phyloP scores from a whole-genome alignment of 1,140 invertebrate genomes.

The Eubasilissa regina region DNA sequence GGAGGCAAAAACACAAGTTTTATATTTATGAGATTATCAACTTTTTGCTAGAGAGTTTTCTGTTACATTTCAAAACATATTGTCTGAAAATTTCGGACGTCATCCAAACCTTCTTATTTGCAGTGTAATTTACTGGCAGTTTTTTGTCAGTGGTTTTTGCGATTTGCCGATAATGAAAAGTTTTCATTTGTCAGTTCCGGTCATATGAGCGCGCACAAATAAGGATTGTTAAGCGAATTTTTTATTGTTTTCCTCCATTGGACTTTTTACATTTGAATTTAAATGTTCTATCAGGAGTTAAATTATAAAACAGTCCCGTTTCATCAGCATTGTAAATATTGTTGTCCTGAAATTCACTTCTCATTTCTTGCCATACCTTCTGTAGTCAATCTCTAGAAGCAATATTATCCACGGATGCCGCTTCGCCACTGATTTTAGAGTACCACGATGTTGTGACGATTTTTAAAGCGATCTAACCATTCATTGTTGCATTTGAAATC shows the following conservation, averaged over 20 bases:
- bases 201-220: no score
- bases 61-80: no score
- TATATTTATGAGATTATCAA: no score
- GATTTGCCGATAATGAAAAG: no score
- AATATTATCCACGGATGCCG: background rate
- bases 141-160: no score
- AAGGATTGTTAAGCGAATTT: slow-evolving; percentile 13
- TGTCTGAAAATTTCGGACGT: no score
- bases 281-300: background rate
- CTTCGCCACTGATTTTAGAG: background rate
- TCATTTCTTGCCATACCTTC: no score
- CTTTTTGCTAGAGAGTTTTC: no score
- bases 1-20: no score
- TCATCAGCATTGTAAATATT: background rate
- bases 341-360: background rate
- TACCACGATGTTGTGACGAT: slow-evolving; percentile 28
- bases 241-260: background rate
- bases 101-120: no score
- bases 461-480: slow-evolving; percentile 23
- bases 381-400: background rate
- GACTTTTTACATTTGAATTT: slow-evolving; percentile 2
- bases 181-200: no score
- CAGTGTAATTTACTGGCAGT: no score
- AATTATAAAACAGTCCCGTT: background rate
- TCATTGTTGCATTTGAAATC: slow-evolving; percentile 22